Percentiles rank a stretch among this genome's conserved stretches.
These are phyloP conservation scores for Agrilus biguttatus DNA, from an alignment of 2,888 invertebrate genomes.

Conservation along the genomic window DNA sequence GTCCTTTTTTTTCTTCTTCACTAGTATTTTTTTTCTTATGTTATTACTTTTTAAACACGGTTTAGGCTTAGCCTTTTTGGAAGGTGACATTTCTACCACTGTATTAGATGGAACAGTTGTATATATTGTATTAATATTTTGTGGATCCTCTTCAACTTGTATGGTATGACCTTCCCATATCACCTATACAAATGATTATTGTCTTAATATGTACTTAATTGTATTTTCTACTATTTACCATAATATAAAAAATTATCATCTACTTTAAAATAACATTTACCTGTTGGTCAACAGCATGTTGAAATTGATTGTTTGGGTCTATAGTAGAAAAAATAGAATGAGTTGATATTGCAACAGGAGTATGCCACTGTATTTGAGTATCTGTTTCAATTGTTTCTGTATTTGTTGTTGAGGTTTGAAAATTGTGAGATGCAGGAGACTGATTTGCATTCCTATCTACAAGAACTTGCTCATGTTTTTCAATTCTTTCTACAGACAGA, in stretches of 20 bases:
- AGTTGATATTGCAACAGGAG: constrained; percentile 36
- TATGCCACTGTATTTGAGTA: constrained; percentile 45
- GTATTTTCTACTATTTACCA: no score
- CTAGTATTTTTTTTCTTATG: constrained; percentile 28
- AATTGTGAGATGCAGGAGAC: constrained; percentile 21
- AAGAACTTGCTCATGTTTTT: constrained; percentile 31
- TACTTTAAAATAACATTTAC: constrained; percentile 14
- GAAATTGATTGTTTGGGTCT: constrained; percentile 26
- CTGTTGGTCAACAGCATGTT: constrained; percentile 29
- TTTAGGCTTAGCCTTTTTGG: constrained; percentile 17
- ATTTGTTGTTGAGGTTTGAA: constrained; percentile 19
- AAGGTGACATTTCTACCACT: constrained; percentile 14
- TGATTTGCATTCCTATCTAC: constrained; percentile 20
- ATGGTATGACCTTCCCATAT: constrained; percentile 54
- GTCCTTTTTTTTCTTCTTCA: constrained; percentile 37
- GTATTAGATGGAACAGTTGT: constrained; percentile 13
- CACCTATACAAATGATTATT: constrained; percentile 32
- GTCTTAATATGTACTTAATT: not conserved
- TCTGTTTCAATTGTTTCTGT: constrained; percentile 20
- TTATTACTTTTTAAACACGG: constrained; percentile 34
- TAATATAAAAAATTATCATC: no score
- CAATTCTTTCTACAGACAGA: constrained; percentile 49
- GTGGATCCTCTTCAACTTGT: constrained; percentile 37
- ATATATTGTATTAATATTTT: constrained; percentile 25
- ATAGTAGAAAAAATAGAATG: constrained; percentile 30